phyloP scores from a whole-genome alignment of 2,113 vertebrate genomes.

The Labrus mixtus region DNA sequence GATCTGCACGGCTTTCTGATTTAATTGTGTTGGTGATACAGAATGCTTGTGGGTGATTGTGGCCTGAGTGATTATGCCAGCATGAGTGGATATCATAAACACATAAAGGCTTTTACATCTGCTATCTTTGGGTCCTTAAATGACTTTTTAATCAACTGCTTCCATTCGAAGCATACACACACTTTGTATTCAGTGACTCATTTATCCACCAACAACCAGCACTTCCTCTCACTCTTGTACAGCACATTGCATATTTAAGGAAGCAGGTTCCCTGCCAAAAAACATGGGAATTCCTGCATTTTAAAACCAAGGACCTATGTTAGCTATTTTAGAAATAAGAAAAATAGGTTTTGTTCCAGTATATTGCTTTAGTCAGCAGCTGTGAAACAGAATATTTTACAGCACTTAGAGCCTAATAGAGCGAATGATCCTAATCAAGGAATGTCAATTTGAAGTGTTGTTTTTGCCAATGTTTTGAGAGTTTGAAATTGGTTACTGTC shows the following conservation, averaged over 20 bases:
- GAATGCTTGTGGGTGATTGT: not conserved
- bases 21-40: constrained; percentile 14
- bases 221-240: too few relatives aligned
- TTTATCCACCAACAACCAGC: too few relatives aligned
- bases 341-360: not conserved
- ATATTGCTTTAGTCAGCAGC: not conserved
- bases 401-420: not conserved
- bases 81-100: not conserved
- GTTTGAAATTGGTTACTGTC: not conserved
- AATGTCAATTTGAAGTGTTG: not conserved
- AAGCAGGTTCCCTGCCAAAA: too few relatives aligned
- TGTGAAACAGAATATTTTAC: not conserved
- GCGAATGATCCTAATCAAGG: too few relatives aligned
- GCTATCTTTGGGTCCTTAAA: not conserved
- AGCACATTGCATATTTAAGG: too few relatives aligned
- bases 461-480: not conserved
- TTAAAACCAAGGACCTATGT: too few relatives aligned
- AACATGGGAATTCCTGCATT: too few relatives aligned
- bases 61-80: not conserved
- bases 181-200: too few relatives aligned
- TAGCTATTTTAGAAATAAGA: too few relatives aligned
- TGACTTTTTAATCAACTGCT: too few relatives aligned
- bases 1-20: constrained; percentile 29
- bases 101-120: not conserved
- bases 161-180: too few relatives aligned